Evolutionary conservation across 1,140 invertebrate species (phyloP).

Genomic region (Drosophila athabasca): DNA sequence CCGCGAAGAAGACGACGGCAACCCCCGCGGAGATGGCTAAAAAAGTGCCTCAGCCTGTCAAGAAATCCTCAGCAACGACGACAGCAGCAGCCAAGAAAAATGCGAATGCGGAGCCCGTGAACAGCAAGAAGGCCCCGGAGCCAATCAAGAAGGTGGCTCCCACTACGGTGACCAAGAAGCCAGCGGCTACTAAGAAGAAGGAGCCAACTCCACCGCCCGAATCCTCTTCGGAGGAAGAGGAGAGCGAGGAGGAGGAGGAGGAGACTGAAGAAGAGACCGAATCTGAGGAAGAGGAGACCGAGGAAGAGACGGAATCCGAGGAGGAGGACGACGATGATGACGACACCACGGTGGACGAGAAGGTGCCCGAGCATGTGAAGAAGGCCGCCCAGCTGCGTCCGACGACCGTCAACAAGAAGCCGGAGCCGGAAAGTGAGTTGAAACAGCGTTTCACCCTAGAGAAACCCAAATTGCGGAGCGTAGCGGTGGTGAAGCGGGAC

Average conservation of each 20-base stretch:
- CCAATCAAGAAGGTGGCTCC: slow-evolving; percentile 56
- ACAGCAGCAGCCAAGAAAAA: slow-evolving; percentile 54
- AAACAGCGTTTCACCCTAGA: slow-evolving; percentile 79
- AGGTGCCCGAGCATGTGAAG: slow-evolving; percentile 71
- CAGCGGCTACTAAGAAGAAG: slow-evolving; percentile 64
- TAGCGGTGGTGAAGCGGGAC: slow-evolving; percentile 73
- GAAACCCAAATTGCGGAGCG: slow-evolving; percentile 79
- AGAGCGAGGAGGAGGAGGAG: slow-evolving; percentile 59
- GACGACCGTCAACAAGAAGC: slow-evolving; percentile 65
- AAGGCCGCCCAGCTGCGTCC: slow-evolving; percentile 67
- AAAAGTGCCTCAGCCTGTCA: slow-evolving; percentile 37
- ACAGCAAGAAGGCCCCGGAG: slow-evolving; percentile 53
- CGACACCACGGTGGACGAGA: slow-evolving; percentile 59
- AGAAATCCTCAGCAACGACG: slow-evolving; percentile 25
- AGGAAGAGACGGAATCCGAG: slow-evolving; percentile 62
- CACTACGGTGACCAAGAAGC: slow-evolving; percentile 39
- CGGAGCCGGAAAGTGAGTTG: slow-evolving; percentile 76
- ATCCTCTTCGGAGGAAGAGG: slow-evolving; percentile 69
- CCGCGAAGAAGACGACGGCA: slow-evolving; percentile 42
- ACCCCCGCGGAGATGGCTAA: slow-evolving; percentile 26
- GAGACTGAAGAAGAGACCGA: slow-evolving; percentile 68
- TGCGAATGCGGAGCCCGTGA: slow-evolving; percentile 46
- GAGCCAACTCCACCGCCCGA: slow-evolving; percentile 76
- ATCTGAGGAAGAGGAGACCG: slow-evolving; percentile 59
- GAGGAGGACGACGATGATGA: slow-evolving; percentile 58